Evolutionary conservation across 2,888 invertebrate genomes (phyloP), one percentile per base, ranked within the genome.

Genomic region (Amphimallon solstitiale): DNA sequence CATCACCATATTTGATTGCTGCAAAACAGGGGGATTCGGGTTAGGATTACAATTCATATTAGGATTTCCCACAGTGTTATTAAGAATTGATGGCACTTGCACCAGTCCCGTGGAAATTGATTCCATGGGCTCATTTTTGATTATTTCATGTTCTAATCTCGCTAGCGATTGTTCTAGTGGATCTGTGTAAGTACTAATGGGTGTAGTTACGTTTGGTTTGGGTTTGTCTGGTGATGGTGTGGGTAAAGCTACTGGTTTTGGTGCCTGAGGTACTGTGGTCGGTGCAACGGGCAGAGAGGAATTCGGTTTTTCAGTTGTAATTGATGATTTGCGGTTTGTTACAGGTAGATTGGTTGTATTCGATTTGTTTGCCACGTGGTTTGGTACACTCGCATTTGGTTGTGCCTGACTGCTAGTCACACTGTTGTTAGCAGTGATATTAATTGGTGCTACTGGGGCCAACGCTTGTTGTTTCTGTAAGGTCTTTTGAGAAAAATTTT

Each of bases 91-190:
- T 62, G 72, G 76, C 71, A 67, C 76, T 68, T 74, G 76, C 46
- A 72, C 67, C 56, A 76, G 67, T 23, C 65, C 66, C 43, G 66
- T 15, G 54, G 67, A 66, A 51, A 70, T 63, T 65, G 21, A 76
- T 72, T 67, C 75, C 65, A 85, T 67, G 85, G 84, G 77, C 60
- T 87, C 86, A 60, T 83, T 85, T 73, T 86, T 88, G 46, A 76
- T 77, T 43, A 86, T 82, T 70, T 86, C 87, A 54, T 89, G 87
- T 81, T 91, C 91, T 72, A 91, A 82, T 73, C 88, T 90, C 51
- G 90, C 90, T 74, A 91, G 83, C 61, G 90, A 89, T 73, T 90
- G 87, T 81, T 91, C 91, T 74, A 91, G 85, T 15, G 90, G 90
- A 80, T 91, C 90, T 65, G 89, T 87, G 77, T 84, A 86, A 43